These are phyloP conservation scores for Falco naumanni DNA, from an alignment of 2,797 vertebrate genomes.

Conservation along the genomic window DNA sequence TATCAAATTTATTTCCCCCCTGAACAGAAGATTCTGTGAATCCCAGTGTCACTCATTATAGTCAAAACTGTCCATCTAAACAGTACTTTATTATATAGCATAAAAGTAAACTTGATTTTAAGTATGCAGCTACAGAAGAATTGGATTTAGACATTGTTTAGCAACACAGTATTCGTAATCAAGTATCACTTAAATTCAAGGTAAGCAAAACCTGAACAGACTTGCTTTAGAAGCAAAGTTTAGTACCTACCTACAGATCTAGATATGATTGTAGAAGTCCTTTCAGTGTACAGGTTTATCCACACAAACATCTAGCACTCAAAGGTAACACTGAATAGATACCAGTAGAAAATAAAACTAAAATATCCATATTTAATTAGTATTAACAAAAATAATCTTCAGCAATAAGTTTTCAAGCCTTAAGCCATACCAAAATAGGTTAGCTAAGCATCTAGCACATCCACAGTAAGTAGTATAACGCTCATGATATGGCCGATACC, in stretches of 20 bases:
- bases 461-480: neutral
- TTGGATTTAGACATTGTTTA: neutral
- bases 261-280: neutral
- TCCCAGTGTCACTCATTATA: neutral
- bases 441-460: neutral
- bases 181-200: neutral
- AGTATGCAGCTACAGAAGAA: neutral
- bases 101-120: neutral
- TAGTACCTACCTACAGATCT: neutral
- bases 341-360: neutral
- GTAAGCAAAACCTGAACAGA: neutral
- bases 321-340: neutral
- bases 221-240: neutral
- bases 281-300: neutral
- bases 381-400: neutral
- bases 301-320: neutral
- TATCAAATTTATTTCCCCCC: neutral
- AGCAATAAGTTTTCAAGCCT: neutral
- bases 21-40: neutral
- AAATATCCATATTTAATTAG: neutral
- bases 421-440: neutral
- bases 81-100: neutral
- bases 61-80: neutral
- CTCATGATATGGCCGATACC: slow-evolving; percentile 74
- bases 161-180: neutral